Evolutionary conservation across 2,888 invertebrate species (phyloP).

Genomic region (Andrena trimmerana): DNA sequence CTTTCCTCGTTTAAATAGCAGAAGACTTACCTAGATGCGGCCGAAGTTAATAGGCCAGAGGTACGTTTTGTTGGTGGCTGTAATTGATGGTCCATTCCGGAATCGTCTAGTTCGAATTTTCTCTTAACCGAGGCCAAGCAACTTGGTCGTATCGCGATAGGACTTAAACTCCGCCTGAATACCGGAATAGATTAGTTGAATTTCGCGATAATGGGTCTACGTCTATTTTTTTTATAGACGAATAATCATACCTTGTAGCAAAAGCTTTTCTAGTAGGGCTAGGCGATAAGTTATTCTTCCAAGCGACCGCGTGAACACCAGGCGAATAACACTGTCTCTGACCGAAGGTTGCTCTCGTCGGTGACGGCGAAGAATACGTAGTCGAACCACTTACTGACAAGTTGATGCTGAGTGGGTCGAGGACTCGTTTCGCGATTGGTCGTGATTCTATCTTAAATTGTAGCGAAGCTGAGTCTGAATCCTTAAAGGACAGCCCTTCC

Average conservation of each 20-base stretch:
- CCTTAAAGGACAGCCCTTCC: slow-evolving; percentile 86
- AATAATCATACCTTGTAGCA: slow-evolving; percentile 87
- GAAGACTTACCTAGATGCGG: slow-evolving; percentile 79
- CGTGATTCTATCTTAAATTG: slow-evolving; percentile 78
- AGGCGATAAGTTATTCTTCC: slow-evolving; percentile 88
- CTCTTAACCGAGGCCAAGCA: slow-evolving; percentile 87
- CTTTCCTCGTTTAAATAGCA: not conserved
- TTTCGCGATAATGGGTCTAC: not conserved
- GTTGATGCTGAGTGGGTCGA: slow-evolving; percentile 84
- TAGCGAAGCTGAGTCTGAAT: slow-evolving; percentile 80
- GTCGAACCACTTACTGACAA: slow-evolving; percentile 85
- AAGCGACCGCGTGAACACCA: slow-evolving; percentile 86
- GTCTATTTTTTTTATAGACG: not conserved
- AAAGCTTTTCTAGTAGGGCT: slow-evolving; percentile 94
- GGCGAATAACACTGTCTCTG: slow-evolving; percentile 87
- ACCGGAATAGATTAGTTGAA: slow-evolving; percentile 5
- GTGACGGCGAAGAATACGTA: slow-evolving; percentile 88
- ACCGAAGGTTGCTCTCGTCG: slow-evolving; percentile 86
- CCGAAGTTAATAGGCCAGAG: slow-evolving; percentile 82
- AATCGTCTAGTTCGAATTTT: slow-evolving; percentile 88
- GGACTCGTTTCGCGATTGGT: slow-evolving; percentile 79
- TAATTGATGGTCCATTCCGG: slow-evolving; percentile 78
- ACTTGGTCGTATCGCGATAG: slow-evolving; percentile 91
- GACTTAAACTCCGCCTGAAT: slow-evolving; percentile 92
- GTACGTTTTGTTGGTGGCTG: slow-evolving; percentile 84